Conservation (phyloP, 2,888 invertebrate species). For the Ceriagrion tenellum region DNA sequence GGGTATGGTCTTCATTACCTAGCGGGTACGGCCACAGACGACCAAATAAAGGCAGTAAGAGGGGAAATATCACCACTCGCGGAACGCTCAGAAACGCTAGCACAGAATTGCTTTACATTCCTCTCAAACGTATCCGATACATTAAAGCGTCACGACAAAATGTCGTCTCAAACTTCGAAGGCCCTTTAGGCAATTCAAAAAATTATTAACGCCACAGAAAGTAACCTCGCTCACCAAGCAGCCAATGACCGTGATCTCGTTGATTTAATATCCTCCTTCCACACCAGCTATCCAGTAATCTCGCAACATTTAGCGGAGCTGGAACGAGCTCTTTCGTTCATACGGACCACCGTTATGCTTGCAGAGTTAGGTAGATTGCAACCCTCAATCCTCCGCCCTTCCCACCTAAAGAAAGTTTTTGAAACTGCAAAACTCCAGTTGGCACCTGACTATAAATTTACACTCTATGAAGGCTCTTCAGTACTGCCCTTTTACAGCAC, state of each 20-base stretch:
- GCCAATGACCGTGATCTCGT: background rate
- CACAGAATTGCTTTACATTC: background rate
- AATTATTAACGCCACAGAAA: background rate
- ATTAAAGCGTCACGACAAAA: constrained; percentile 3
- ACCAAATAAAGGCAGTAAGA: no score
- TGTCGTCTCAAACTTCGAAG: background rate
- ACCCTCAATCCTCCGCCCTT: background rate
- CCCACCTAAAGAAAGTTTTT: background rate
- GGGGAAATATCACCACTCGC: no score
- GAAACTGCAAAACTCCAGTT: no score
- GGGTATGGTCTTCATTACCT: no score
- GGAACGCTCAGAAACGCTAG: no score
- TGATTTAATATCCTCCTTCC: background rate
- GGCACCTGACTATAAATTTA: no score
- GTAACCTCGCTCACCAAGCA: background rate
- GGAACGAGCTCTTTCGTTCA: no score
- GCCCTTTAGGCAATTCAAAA: no score
- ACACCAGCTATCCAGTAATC: background rate
- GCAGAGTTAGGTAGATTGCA: background rate
- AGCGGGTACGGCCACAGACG: no score
- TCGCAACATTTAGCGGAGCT: no score
- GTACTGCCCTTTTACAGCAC: no score
- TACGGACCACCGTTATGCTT: background rate
- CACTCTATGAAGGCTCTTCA: no score
- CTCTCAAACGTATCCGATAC: background rate